Base-by-base conservation (phyloP, 2,797 vertebrate species). In the Cryptoblepharus egeriae region DNA sequence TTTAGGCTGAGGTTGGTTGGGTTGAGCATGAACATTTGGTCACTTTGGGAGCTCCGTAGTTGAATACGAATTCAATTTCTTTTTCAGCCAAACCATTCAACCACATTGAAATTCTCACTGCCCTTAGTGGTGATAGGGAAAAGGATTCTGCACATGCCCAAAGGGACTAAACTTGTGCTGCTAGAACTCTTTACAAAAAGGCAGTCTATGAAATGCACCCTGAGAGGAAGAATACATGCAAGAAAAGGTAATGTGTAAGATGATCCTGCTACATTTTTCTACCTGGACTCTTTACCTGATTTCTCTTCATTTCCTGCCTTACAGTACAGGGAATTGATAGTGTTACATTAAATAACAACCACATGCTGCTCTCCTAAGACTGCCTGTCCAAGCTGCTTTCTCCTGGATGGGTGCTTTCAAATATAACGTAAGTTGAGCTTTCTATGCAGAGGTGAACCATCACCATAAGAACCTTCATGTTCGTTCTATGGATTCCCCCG, bases 401-500 rank as follows among this genome's bases (percentile, higher is more conserved):
- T 49, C 45, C 12, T 74, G 35, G 39, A 12, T 39, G 4, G 22
- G 42, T 75, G 63, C 24, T 64, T 67, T 55, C 67, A n/a, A 58
- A 30, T 28, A 13, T 39, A 39, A n/a, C 24, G 2, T 76, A 73
- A 57, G 20, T 18, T 11, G 16, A 0, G 0, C 79, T 55, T 30
- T 68, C 2, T 22, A n/a, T 39, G 22, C n/a, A 0, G 10, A 60
- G 16, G 6, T 0, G 20, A 82, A 74, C 72, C 2, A 4, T 9
- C 77, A n/a, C 58, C n/a, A 60, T 28, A 67, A 45, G 55, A 82
- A 18, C 45, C 65, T 26, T 49, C 58, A 22, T 0, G 2, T 78
- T 58, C 0, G 1, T 76, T 0, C 0, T 76, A 2, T 52, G 1
- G 60, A 68, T 18, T 65, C 28, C 18, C 18, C 37, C n/a, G 85